These are phyloP conservation scores for Phaenicophaeus curvirostris DNA, from an alignment of 2,797 vertebrate genomes.

Conservation along the genomic window DNA sequence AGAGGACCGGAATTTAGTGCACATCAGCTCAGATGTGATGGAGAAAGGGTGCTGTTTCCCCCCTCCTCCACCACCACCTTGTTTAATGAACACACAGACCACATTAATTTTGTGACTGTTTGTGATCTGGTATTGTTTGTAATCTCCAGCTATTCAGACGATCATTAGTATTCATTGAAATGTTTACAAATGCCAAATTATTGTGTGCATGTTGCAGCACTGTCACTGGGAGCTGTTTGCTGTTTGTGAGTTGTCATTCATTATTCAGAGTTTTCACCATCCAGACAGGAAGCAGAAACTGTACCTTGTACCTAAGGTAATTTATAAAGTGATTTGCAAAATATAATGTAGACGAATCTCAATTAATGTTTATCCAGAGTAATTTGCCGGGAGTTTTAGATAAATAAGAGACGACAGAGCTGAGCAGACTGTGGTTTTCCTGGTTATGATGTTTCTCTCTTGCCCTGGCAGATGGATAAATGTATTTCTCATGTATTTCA, in stretches of 20 bases:
- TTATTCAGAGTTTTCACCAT: background rate
- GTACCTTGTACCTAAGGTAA: background rate
- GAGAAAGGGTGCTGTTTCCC: background rate
- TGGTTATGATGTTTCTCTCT: background rate
- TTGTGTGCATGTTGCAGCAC: background rate
- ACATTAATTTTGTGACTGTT: background rate
- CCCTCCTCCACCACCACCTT: too few species aligned
- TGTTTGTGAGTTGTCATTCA: background rate
- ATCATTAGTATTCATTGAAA: background rate
- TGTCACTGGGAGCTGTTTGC: background rate
- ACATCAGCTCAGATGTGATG: accelerated
- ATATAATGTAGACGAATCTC: background rate
- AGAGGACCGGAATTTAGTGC: background rate
- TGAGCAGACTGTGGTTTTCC: background rate
- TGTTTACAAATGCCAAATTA: background rate
- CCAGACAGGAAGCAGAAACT: accelerated
- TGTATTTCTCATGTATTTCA: background rate
- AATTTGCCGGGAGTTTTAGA: background rate
- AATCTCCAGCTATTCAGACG: background rate
- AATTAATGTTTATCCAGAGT: background rate
- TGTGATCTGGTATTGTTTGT: background rate
- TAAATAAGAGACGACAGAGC: background rate
- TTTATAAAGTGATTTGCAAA: background rate
- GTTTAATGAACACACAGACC: background rate
- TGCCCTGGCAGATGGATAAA: background rate